A percentile compares a stretch with the other conserved stretches of the same genome.
Evolutionary conservation across 2,888 invertebrate genomes (phyloP).

Genomic region (Alloscopus bannaensis): DNA sequence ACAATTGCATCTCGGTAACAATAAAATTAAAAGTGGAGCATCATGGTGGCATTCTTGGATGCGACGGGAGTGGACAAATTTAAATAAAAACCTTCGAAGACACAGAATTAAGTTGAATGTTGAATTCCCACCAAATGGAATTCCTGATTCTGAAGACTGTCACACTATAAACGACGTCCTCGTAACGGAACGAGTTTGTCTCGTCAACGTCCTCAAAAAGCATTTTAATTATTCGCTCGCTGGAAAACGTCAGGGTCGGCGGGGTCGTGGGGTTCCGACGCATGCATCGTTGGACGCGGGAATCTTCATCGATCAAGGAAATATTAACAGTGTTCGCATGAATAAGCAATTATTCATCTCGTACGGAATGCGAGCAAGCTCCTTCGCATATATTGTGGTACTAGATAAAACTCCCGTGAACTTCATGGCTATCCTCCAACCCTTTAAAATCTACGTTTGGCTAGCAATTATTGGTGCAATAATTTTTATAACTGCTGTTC

Average conservation of each 20-base stretch:
- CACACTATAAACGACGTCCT: not conserved
- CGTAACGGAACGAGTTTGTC: not conserved
- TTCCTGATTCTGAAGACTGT: not conserved
- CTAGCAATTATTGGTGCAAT: not conserved
- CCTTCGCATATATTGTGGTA: not conserved
- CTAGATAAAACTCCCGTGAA: not conserved
- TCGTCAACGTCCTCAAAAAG: not conserved
- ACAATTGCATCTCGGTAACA: not conserved
- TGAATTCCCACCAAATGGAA: not conserved
- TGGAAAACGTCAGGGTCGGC: not conserved
- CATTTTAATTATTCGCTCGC: slow-evolving; percentile 2
- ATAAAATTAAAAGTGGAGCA: not conserved
- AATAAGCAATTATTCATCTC: not conserved
- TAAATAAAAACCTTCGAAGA: not conserved
- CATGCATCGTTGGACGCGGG: not conserved
- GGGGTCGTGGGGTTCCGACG: not conserved
- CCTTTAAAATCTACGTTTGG: not conserved
- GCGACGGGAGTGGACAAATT: not conserved
- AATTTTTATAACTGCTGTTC: not conserved
- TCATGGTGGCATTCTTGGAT: not conserved
- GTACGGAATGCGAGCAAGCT: not conserved
- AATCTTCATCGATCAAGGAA: not conserved
- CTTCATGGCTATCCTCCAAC: not conserved
- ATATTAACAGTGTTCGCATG: not conserved
- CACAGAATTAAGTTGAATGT: no score